Conservation (phyloP, 2,888 invertebrate species). For the Agrilus mali region DNA sequence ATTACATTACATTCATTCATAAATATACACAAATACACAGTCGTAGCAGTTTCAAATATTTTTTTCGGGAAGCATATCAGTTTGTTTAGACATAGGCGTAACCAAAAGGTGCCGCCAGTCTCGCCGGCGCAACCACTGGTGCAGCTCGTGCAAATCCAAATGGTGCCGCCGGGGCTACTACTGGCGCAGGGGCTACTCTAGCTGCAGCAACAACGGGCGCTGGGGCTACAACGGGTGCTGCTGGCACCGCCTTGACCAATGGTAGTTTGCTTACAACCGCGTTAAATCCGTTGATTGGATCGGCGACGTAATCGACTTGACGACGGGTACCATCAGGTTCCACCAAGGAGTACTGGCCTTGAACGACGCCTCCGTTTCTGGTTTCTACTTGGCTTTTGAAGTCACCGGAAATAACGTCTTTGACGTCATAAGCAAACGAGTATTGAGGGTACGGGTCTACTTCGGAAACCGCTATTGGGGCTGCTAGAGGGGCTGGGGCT, state of each 20-base stretch:
- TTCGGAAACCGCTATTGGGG: constrained; percentile 36
- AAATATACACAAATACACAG: no score
- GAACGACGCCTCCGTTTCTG: constrained; percentile 50
- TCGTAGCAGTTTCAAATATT: no score
- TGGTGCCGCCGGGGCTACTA: constrained; percentile 25
- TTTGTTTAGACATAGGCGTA: not conserved
- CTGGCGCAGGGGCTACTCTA: constrained; percentile 24
- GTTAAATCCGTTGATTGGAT: constrained; percentile 54
- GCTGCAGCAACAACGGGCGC: constrained; percentile 18
- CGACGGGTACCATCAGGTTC: constrained; percentile 52
- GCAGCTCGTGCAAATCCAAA: constrained; percentile 24
- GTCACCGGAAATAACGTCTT: constrained; percentile 52
- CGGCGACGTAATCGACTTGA: constrained; percentile 51
- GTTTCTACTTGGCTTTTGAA: constrained; percentile 40
- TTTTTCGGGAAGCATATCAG: no score
- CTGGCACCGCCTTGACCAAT: constrained; percentile 22
- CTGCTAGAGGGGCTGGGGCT: constrained; percentile 1
- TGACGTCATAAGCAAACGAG: constrained; percentile 55
- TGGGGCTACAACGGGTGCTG: constrained; percentile 14
- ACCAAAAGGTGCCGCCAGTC: constrained; percentile 9
- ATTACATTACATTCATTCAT: no score
- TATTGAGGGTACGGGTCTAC: constrained; percentile 54
- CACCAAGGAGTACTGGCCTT: constrained; percentile 47
- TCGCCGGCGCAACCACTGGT: constrained; percentile 24
- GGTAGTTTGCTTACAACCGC: constrained; percentile 53